Percentiles rank a stretch among this genome's conserved stretches.
Evolutionary conservation across 23 tunicate genomes (phyloP).

Genomic region (Oikopleura albicans): DNA sequence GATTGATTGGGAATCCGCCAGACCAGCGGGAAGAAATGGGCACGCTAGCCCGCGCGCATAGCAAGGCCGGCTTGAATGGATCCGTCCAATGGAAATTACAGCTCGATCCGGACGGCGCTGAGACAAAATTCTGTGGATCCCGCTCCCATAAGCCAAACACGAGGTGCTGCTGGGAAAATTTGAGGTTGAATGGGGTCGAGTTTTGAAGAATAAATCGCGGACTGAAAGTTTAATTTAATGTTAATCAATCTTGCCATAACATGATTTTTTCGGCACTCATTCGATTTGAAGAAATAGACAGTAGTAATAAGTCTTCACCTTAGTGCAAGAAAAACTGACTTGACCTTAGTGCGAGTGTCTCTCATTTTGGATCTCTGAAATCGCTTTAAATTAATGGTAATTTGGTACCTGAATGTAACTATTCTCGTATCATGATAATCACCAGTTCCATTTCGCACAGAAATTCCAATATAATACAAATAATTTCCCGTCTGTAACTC

Average conservation of each 20-base stretch:
- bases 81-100: constrained; percentile 60
- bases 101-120: constrained; percentile 32
- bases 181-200: not conserved
- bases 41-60: constrained; percentile 49
- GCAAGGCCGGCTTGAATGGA: constrained; percentile 24
- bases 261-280: no score
- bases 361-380: no score
- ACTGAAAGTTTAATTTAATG: no score
- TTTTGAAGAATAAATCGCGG: constrained; percentile 8
- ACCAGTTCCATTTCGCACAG: constrained; percentile 4
- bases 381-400: no score
- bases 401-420: not conserved
- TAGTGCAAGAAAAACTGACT: no score
- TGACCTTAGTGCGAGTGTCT: no score
- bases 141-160: not conserved
- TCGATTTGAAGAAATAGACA: no score
- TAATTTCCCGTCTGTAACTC: not conserved
- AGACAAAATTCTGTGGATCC: not conserved
- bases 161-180: not conserved
- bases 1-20: constrained; percentile 86
- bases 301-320: no score
- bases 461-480: not conserved
- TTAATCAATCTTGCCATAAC: no score
- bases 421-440: constrained; percentile 14
- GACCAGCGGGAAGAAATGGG: constrained; percentile 58